Conservation (phyloP, 2,113 vertebrate genomes). For the Xiphophorus hellerii region DNA sequence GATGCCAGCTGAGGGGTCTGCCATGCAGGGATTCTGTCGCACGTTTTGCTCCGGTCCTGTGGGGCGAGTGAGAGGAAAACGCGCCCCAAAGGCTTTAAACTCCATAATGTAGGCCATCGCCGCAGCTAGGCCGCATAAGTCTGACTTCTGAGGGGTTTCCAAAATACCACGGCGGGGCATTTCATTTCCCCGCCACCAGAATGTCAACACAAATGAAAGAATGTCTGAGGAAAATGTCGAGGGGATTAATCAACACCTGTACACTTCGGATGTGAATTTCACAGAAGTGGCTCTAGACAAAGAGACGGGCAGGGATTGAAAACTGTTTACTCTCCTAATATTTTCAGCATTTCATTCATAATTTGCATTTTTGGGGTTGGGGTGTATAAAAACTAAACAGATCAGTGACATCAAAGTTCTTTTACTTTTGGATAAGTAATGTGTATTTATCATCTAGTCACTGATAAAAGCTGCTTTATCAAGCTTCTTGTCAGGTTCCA, state of each 20-base stretch:
- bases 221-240: slow-evolving; percentile 77
- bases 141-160: slow-evolving; percentile 59
- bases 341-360: not conserved
- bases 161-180: slow-evolving; percentile 67
- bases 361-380: not conserved
- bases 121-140: slow-evolving; percentile 58
- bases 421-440: not conserved
- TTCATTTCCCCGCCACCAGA: slow-evolving; percentile 67
- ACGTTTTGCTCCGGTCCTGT: slow-evolving; percentile 38
- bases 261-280: slow-evolving; percentile 63
- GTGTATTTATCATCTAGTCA: no score
- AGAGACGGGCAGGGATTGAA: slow-evolving; percentile 20
- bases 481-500: no score
- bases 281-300: slow-evolving; percentile 61
- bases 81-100: slow-evolving; percentile 62
- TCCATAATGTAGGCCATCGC: slow-evolving; percentile 74
- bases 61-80: slow-evolving; percentile 39
- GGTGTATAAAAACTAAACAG: no score
- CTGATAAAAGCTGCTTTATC: no score
- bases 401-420: no score
- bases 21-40: slow-evolving; percentile 21
- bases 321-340: not conserved
- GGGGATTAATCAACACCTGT: slow-evolving; percentile 81
- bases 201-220: slow-evolving; percentile 76
- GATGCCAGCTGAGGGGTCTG: slow-evolving; percentile 14